A percentile compares a stretch with the other conserved stretches of the same genome.
phyloP scores from a whole-genome alignment of 2,888 invertebrate genomes.

The Gandaritis pyraliata region DNA sequence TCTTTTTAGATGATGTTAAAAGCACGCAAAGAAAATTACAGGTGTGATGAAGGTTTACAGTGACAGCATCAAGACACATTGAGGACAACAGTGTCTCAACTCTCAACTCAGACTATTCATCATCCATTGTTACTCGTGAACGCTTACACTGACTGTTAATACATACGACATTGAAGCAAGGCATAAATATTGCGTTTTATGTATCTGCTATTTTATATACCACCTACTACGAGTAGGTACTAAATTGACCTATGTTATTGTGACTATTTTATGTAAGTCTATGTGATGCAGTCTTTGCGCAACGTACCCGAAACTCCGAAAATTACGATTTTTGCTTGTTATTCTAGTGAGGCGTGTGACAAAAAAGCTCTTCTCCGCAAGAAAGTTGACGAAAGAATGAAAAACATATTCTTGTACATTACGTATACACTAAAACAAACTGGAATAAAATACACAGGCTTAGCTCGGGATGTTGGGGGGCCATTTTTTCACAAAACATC shows the following conservation, averaged over 20 bases:
- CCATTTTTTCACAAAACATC: too few species aligned
- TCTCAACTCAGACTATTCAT: conserved; percentile 33
- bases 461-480: too few species aligned
- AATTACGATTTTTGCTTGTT: not conserved
- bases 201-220: conserved; percentile 1
- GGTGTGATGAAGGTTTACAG: conserved; percentile 30
- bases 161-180: conserved; percentile 31
- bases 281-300: too few species aligned
- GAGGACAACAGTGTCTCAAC: conserved; percentile 30
- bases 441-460: too few species aligned
- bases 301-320: too few species aligned
- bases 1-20: not conserved
- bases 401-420: too few species aligned
- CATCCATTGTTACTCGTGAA: conserved; percentile 39
- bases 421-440: too few species aligned
- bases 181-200: conserved; percentile 10
- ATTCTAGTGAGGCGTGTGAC: not conserved
- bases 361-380: not conserved
- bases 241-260: too few species aligned
- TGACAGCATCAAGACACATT: conserved; percentile 31
- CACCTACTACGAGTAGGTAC: not conserved
- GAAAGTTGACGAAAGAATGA: not conserved
- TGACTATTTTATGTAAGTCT: too few species aligned
- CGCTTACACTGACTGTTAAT: conserved; percentile 34
- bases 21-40: conserved; percentile 43